A percentile compares a stretch with the other conserved stretches of the same genome.
Conservation (phyloP, 2,888 invertebrate species). For the Drosophila paranaensis region DNA sequence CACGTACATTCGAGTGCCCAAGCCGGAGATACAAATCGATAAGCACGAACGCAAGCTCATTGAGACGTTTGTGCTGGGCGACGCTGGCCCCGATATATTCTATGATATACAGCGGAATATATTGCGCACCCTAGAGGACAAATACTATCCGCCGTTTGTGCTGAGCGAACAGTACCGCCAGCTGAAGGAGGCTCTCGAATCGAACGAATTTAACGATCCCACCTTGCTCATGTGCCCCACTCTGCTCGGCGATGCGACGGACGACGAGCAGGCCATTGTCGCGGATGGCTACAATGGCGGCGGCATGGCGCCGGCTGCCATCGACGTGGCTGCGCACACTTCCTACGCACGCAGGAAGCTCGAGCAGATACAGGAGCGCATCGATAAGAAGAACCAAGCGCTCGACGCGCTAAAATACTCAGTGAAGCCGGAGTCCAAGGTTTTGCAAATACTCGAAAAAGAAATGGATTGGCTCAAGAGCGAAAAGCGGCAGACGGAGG, state of each 20-base stretch:
- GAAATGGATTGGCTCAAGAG: constrained; percentile 93
- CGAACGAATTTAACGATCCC: constrained; percentile 85
- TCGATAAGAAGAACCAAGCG: constrained; percentile 93
- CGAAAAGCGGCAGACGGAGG: constrained; percentile 92
- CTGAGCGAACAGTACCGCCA: constrained; percentile 93
- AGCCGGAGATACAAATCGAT: constrained; percentile 92
- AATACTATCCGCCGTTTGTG: constrained; percentile 95
- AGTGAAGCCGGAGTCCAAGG: constrained; percentile 92
- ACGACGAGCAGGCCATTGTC: constrained; percentile 73
- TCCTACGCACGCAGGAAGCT: constrained; percentile 92
- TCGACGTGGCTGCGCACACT: constrained; percentile 92
- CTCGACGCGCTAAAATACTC: constrained; percentile 93
- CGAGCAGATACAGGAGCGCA: constrained; percentile 92
- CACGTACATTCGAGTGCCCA: constrained; percentile 92
- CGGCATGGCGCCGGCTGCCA: constrained; percentile 55
- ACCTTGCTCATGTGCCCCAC: constrained; percentile 79
- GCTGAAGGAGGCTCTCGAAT: constrained; percentile 83
- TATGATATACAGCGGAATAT: constrained; percentile 94
- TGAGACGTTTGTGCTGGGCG: constrained; percentile 94
- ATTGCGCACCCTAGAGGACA: constrained; percentile 91
- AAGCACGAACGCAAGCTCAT: constrained; percentile 92
- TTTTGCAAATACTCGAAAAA: constrained; percentile 91
- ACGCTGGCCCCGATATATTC: constrained; percentile 94
- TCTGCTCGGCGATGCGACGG: constrained; percentile 62
- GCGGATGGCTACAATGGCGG: constrained; percentile 66